Base-by-base conservation (phyloP, 92 coral and sea anemone genomes). In the Porites lobata region DNA sequence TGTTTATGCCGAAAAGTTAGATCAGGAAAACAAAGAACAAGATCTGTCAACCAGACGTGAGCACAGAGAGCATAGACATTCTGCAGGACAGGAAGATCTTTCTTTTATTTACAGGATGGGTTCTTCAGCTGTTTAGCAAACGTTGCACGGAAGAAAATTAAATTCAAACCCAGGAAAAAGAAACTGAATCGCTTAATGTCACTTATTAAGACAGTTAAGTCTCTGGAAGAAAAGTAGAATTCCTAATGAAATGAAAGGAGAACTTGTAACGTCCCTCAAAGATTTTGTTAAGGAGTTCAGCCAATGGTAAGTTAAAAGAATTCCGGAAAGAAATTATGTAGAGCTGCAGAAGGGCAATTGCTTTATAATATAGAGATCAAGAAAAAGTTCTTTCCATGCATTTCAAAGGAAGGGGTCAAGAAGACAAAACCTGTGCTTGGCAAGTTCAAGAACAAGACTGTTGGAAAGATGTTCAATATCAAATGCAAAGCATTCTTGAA, bases 401-500 rank as follows among this genome's bases (percentile, higher is more conserved):
- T 67, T 17, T 29, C 26, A 51, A 32, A 61, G 52, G 68, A 13
- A 26, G 69, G 83, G 38, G 69, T 78, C 54, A 56, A 64, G 59
- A 72, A 62, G 43, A 62, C 26, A 52, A 79, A 73, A 72, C 59
- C 69, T 72, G 80, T 72, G 18, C 26, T 84, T 17, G 74, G 74
- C 56, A 20, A 53, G 59, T 84, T 84, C 17, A 19, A 54, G 12
- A 84, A 72, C 57, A 80, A 84, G 11, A 57, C 74, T 32, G 24
- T 51, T 54, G 66, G 13, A 18, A 84, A 72, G 80, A 26, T 84
- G 64, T 84, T 84, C 26, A 74, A 84, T 67, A 74, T 51, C 18
- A 66, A 75, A 38, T 84, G 88, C 67, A 84, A 84, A 69, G 88
- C 80, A 9, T 84, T 84, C 62, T 75, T 84, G 47, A 84, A 84